Base-by-base conservation (phyloP, 2,113 vertebrate species). In the Neogobius melanostomus region DNA sequence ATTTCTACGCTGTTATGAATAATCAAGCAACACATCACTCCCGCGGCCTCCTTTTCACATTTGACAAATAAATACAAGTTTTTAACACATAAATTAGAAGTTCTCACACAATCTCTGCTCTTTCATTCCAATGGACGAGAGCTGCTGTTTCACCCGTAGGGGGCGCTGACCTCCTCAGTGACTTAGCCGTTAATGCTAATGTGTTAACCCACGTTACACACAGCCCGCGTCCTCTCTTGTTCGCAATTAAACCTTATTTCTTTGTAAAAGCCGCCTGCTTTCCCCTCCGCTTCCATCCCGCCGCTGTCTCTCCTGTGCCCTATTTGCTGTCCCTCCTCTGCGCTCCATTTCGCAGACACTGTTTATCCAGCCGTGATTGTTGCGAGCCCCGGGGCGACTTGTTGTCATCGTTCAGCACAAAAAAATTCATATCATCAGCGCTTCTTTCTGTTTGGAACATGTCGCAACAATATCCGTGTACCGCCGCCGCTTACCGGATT, bases 341-440 rank as follows among this genome's bases (percentile, higher is more conserved):
- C 5, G 49, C 49, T 14, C 15, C 49, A 51, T 59, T 17, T 16
- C 7, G 11, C 11, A 15, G 28, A 36, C 36, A 15, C 28, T 59
- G 56, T 59, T 59, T 59, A 59, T 59, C 36, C 56, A 14, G 17
- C 56, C 6, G 11, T 43, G 57, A 44, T 8, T 43, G 36, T n/a
- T 61, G 36, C 6, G 42, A 43, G 15, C 57, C 54, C 57, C 57
- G 57, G n/a, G 57, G 59, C 59, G 14, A 61, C 59, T 61, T 44
- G 59, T 61, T 61, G 59, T 61, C 59, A 61, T 5, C 59, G 42
- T 61, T 61, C 59, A 61, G 59, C 59, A 44, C 42, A 16, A 61
- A 28, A 44, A 44, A 44, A 44, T 16, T 45, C 6, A 45, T 6
- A 61, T n/a, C 42, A 43, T 61, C 59, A 61, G 59, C 59, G 44